Conservation (phyloP, 1,140 invertebrate species). For the Drosophila parvula region DNA sequence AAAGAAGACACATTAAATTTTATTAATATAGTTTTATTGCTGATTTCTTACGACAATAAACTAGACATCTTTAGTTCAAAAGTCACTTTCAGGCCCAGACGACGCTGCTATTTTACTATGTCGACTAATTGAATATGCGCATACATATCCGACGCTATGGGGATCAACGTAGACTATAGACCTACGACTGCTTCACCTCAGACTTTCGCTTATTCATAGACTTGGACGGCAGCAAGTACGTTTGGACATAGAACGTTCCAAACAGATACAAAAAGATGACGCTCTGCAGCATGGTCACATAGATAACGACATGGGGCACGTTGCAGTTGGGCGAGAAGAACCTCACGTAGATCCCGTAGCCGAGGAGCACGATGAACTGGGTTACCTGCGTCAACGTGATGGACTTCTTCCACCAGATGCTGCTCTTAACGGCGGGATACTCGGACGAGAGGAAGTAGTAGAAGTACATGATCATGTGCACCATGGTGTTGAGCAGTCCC, state of each 20-base stretch:
- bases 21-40: background rate
- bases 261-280: slow-evolving; percentile 91
- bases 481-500: slow-evolving; percentile 90
- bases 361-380: slow-evolving; percentile 89
- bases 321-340: slow-evolving; percentile 88
- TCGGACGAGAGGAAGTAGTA: slow-evolving; percentile 90
- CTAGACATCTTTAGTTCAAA: background rate
- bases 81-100: background rate
- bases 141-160: background rate
- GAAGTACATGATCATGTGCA: slow-evolving; percentile 92
- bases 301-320: slow-evolving; percentile 87
- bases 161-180: background rate
- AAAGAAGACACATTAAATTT: background rate
- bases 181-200: slow-evolving; percentile 10
- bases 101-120: no score
- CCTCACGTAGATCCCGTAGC: slow-evolving; percentile 87
- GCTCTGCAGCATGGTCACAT: slow-evolving; percentile 87
- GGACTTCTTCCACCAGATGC: slow-evolving; percentile 94
- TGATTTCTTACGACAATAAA: background rate
- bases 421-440: slow-evolving; percentile 87
- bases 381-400: slow-evolving; percentile 91
- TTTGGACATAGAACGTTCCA: slow-evolving; percentile 89
- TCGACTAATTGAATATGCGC: slow-evolving; percentile 16
- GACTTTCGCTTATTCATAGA: background rate
- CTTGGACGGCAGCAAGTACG: slow-evolving; percentile 68